phyloP scores from a whole-genome alignment of 1,140 invertebrate species.

The Lepidotrigona ventralis region DNA sequence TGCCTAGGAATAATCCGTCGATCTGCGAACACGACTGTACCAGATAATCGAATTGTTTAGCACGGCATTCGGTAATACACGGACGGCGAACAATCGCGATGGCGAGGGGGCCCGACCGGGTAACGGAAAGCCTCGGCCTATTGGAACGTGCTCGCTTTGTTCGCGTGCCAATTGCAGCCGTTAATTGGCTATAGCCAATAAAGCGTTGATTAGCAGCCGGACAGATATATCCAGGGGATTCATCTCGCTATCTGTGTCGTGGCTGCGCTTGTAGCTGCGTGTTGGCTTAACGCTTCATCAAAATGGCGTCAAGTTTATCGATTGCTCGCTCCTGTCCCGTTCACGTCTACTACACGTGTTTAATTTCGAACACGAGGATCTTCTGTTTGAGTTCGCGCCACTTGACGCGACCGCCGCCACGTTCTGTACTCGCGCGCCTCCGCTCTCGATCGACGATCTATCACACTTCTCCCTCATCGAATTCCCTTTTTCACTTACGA shows the following conservation, averaged over 20 bases:
- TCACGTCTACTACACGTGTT: conserved; percentile 32
- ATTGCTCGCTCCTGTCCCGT: not conserved
- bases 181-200: conserved; percentile 77
- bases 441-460: not conserved
- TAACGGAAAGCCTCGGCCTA: conserved; percentile 62
- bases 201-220: conserved; percentile 74
- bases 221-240: conserved; percentile 66
- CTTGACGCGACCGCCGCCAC: not conserved
- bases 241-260: conserved; percentile 55
- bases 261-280: conserved; percentile 41
- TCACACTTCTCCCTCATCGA: not conserved
- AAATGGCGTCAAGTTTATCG: conserved; percentile 58
- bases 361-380: conserved; percentile 27
- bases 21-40: conserved; percentile 49
- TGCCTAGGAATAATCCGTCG: conserved; percentile 44
- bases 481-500: not conserved
- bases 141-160: conserved; percentile 62
- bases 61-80: conserved; percentile 60
- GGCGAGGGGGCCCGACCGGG: conserved; percentile 30
- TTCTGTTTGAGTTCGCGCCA: conserved; percentile 33
- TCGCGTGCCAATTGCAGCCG: conserved; percentile 71
- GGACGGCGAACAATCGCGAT: conserved; percentile 31
- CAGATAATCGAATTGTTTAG: conserved; percentile 70
- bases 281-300: conserved; percentile 57
- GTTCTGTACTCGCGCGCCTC: not conserved